Evolutionary conservation across 1,140 invertebrate genomes (phyloP).

Genomic region (Pseudobourletiella spinata): DNA sequence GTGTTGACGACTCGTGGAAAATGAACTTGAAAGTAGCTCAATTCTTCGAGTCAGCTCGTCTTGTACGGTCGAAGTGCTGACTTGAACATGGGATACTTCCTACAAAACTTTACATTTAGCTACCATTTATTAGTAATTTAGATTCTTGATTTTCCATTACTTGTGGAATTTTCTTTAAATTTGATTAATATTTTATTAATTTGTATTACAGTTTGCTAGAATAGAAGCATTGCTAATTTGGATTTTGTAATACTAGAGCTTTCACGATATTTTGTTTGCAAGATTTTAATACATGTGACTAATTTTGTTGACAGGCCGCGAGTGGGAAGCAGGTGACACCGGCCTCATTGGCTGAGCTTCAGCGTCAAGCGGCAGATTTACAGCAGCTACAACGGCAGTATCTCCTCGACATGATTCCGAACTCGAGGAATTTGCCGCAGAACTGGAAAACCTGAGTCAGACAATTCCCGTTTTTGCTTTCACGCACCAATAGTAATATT

Average conservation of each 20-base stretch:
- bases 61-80: too few species aligned
- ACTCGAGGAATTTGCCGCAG: constrained; percentile 38
- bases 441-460: constrained; percentile 39
- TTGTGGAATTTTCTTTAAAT: not conserved
- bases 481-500: too few species aligned
- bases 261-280: too few species aligned
- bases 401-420: constrained; percentile 88
- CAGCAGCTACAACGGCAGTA: constrained; percentile 86
- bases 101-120: too few species aligned
- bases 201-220: constrained; percentile 24
- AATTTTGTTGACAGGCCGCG: constrained; percentile 44
- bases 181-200: not conserved
- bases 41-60: not conserved
- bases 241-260: too few species aligned
- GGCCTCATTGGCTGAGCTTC: constrained; percentile 58
- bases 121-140: too few species aligned
- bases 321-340: constrained; percentile 40
- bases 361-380: constrained; percentile 57
- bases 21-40: not conserved
- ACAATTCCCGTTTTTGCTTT: too few species aligned
- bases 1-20: constrained; percentile 14
- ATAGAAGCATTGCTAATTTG: too few species aligned
- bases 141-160: too few species aligned
- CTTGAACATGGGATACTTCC: too few species aligned
- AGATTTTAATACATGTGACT: too few species aligned